Conservation (phyloP, 2,113 vertebrate species). For the Carassius auratus region DNA sequence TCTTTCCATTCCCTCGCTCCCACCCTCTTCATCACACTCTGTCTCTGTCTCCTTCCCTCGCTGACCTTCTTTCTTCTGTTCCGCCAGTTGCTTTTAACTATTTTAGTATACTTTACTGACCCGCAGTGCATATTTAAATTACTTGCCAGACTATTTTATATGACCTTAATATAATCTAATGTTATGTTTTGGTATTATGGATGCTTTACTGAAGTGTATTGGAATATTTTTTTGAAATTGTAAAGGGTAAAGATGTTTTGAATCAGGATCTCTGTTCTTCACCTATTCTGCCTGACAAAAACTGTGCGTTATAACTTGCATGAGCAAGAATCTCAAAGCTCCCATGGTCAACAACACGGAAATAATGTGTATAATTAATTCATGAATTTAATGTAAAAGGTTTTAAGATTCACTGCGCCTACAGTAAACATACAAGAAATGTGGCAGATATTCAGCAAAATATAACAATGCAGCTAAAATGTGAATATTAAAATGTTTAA, state of each 20-base stretch:
- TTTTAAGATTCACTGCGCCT: constrained; percentile 48
- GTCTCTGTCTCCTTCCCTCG: constrained; percentile 18
- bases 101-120: not conserved
- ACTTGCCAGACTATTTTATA: not conserved
- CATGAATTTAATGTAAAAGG: constrained; percentile 58
- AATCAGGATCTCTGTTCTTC: not conserved
- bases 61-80: not conserved
- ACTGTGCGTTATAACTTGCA: constrained; percentile 11
- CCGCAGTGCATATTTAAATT: not conserved
- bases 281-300: not conserved
- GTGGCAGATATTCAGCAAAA: not conserved
- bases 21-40: not conserved
- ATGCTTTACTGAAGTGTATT: not conserved
- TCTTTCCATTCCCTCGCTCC: constrained; percentile 17
- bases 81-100: not conserved
- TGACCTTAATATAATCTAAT: not conserved
- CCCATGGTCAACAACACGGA: constrained; percentile 71
- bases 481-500: not conserved
- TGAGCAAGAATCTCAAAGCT: constrained; percentile 65
- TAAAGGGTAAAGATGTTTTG: not conserved
- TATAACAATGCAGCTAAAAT: not conserved
- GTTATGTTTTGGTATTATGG: not conserved
- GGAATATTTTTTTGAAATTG: not conserved
- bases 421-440: not conserved
- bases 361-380: constrained; percentile 69